Percentiles rank a stretch among this genome's conserved stretches.
Evolutionary conservation across 2,888 invertebrate genomes (phyloP).

Genomic region (Nemotelus pantherinus): DNA sequence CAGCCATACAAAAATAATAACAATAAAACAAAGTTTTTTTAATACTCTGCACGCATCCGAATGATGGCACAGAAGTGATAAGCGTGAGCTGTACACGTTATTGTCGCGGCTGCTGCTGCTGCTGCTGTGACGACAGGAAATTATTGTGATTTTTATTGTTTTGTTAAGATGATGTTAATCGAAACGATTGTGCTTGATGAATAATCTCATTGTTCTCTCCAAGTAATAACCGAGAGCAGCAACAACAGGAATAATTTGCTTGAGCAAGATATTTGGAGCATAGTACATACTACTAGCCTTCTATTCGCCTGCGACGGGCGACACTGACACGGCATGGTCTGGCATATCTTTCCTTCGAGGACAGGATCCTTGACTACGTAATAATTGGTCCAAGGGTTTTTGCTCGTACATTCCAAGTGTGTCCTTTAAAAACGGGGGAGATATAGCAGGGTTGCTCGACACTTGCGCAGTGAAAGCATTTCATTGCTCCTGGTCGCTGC

Average conservation of each 20-base stretch:
- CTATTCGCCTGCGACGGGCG: neutral
- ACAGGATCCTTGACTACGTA: constrained; percentile 3
- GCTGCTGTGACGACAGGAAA: neutral
- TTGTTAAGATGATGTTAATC: constrained; percentile 1
- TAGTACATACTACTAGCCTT: neutral
- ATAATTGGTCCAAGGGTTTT: constrained; percentile 37
- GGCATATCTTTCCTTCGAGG: constrained; percentile 6
- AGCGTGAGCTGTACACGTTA: neutral
- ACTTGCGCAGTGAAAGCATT: constrained; percentile 42
- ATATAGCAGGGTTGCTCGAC: constrained; percentile 36
- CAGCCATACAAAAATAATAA: constrained; percentile 21
- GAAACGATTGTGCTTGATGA: neutral
- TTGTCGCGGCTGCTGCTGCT: neutral
- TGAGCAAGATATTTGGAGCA: neutral
- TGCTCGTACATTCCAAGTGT: constrained; percentile 17
- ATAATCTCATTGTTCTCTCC: neutral
- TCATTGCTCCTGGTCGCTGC: neutral
- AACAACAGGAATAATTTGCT: neutral
- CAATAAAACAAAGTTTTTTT: constrained; percentile 22
- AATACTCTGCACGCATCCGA: constrained; percentile 26
- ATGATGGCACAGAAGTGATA: neutral
- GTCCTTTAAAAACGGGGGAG: constrained; percentile 10
- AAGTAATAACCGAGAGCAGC: neutral
- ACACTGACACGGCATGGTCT: neutral
- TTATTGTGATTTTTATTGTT: neutral